These are phyloP conservation scores for Hirundo rustica DNA, from an alignment of 2,797 vertebrate genomes.

Conservation along the genomic window DNA sequence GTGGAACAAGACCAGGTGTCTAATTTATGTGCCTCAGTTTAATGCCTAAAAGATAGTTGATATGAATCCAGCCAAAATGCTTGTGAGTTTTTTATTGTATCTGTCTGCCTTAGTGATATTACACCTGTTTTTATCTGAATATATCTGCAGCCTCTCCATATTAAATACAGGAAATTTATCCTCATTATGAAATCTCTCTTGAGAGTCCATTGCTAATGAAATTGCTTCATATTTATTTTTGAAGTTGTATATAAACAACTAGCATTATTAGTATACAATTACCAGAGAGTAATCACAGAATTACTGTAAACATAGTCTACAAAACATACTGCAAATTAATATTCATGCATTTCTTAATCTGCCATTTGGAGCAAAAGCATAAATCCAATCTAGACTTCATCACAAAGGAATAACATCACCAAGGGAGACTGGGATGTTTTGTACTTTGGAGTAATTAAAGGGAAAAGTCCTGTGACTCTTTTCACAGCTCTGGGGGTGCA, in stretches of 20 bases:
- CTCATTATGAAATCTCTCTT: conserved; percentile 59
- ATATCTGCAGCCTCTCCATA: background rate
- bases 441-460: background rate
- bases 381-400: conserved; percentile 47
- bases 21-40: background rate
- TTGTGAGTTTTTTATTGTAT: background rate
- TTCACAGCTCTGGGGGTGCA: background rate
- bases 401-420: conserved; percentile 19
- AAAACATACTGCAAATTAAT: conserved; percentile 74
- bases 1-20: background rate
- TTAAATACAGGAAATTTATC: conserved; percentile 51
- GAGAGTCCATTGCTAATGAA: conserved; percentile 66
- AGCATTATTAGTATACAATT: conserved; percentile 74
- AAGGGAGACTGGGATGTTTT: conserved; percentile 31
- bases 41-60: background rate
- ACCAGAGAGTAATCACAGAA: conserved; percentile 71
- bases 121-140: conserved; percentile 12
- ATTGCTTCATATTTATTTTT: conserved; percentile 68
- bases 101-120: background rate
- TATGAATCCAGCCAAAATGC: background rate
- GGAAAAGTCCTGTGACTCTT: background rate
- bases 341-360: conserved; percentile 67
- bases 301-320: conserved; percentile 71
- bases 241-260: conserved; percentile 64
- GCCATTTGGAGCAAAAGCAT: conserved; percentile 55